phyloP scores from a whole-genome alignment of 2,888 invertebrate species.

The Philaethria dido region DNA sequence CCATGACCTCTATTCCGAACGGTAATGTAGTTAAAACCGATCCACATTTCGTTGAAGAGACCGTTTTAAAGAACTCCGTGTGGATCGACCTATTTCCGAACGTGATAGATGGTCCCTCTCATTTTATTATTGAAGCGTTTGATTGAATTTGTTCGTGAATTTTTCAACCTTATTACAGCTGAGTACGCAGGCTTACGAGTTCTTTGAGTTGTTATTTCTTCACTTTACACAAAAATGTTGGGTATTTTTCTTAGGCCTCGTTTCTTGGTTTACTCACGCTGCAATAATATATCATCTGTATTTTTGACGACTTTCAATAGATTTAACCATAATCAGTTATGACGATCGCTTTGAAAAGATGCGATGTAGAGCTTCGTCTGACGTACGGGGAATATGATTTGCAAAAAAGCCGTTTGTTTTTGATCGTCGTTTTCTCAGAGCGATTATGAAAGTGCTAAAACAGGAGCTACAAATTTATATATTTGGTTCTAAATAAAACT shows the following conservation, averaged over 20 bases:
- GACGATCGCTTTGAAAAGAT: neutral
- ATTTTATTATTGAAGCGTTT: constrained; percentile 52
- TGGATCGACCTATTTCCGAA: constrained; percentile 64
- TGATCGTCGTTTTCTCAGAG: neutral
- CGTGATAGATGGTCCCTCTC: constrained; percentile 66
- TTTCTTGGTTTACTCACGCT: constrained; percentile 4
- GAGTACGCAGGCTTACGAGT: constrained; percentile 31
- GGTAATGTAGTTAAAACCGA: constrained; percentile 51
- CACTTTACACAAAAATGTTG: constrained; percentile 32
- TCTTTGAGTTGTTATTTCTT: constrained; percentile 31
- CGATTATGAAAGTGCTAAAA: neutral
- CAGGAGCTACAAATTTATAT: too few relatives aligned
- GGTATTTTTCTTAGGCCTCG: constrained; percentile 3
- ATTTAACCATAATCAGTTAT: constrained; percentile 1
- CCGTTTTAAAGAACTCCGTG: constrained; percentile 56
- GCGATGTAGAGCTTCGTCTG: neutral
- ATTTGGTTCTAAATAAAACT: too few relatives aligned
- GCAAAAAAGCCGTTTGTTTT: neutral
- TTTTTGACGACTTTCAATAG: constrained; percentile 16
- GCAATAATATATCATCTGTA: constrained; percentile 9
- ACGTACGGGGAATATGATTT: neutral
- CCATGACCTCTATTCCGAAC: constrained; percentile 44
- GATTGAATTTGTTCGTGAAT: constrained; percentile 46
- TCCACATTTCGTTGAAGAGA: constrained; percentile 52
- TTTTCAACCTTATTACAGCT: constrained; percentile 39